These are phyloP conservation scores for Gobionotothen gibberifrons DNA, from an alignment of 2,797 vertebrate species.

Conservation along the genomic window DNA sequence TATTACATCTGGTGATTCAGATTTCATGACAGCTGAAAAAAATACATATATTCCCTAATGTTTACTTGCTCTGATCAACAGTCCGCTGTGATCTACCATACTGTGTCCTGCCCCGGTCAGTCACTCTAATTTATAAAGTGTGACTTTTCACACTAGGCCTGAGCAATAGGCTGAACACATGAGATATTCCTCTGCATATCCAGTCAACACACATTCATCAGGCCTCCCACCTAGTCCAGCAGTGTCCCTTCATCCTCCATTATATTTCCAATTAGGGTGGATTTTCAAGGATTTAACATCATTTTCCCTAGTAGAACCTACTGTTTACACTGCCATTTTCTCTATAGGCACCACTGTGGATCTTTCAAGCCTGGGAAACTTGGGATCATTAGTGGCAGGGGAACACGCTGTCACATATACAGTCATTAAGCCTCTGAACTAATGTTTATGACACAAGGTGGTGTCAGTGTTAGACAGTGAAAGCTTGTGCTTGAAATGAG, in stretches of 20 bases:
- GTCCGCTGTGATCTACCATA: conserved; percentile 16
- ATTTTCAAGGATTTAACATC: conserved; percentile 70
- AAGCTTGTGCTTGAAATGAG: conserved; percentile 24
- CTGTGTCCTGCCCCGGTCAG: conserved; percentile 29
- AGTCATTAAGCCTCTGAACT: conserved; percentile 31
- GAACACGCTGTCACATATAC: conserved; percentile 21
- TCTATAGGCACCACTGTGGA: conserved; percentile 46
- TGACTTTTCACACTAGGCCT: conserved; percentile 55
- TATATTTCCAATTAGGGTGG: conserved; percentile 78
- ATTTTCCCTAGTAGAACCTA: conserved; percentile 45
- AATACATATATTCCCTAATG: background rate
- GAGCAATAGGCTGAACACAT: conserved; percentile 52
- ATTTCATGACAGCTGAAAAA: conserved; percentile 27
- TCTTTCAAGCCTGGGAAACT: conserved; percentile 45
- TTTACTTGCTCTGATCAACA: conserved; percentile 24
- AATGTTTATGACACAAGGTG: conserved; percentile 47
- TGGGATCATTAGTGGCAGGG: conserved; percentile 46
- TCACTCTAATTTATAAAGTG: conserved; percentile 46
- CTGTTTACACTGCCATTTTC: conserved; percentile 63
- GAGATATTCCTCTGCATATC: conserved; percentile 53
- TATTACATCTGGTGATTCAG: background rate
- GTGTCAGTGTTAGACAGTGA: conserved; percentile 27
- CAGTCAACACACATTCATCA: conserved; percentile 62
- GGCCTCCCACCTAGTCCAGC: conserved; percentile 67
- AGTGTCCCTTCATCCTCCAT: conserved; percentile 76